Evolutionary conservation across 2,797 vertebrate genomes (phyloP), one percentile per base, ranked within the genome.

Genomic region (Megalops cyprinoides): DNA sequence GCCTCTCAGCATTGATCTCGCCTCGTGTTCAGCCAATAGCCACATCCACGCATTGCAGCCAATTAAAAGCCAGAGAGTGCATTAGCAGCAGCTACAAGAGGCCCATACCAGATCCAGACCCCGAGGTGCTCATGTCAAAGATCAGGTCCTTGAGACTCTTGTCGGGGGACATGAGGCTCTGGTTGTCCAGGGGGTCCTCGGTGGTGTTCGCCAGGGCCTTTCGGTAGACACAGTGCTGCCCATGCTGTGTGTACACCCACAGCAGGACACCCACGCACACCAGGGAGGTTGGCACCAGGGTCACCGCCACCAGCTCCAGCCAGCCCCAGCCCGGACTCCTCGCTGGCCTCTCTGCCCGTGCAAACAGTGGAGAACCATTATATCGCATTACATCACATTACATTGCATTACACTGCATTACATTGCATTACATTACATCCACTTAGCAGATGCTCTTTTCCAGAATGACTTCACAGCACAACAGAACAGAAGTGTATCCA

Each of bases 81-180:
- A n/a, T n/a, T n/a, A n/a, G 25, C 31, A 2, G 31, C 31, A 58
- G 31, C 31, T n/a, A 10, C 31, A 60, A 25, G n/a, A 28, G 58
- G 58, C 31, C 58, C 58, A 60, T 93, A 96, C 95, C 95, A 0
- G 95, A 96, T 84, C 94, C 94, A 0, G 94, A 96, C 49, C 94
- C 94, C 0, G 94, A 95, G 51, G 93, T 92, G 0, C 92, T 94
- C 86, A 94, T 92, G 55, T 96, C 94, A 0, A 86, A 91, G 81
- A 95, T 94, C n/a, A 95, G 89, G 58, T 95, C 94, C 90, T 87
- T 93, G 20, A 95, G 92, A 0, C 92, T 92, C 86, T 92, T 94
- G 0, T 93, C 91, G 0, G 90, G 49, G 74, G 78, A 84, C 18
- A 81, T 82, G 81, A 92, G 82, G 81, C 77, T 88, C 87, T 87